Percentiles rank a stretch among this genome's conserved stretches.
Conservation (phyloP, 2,888 invertebrate genomes). For the Drosophila subquinaria region DNA sequence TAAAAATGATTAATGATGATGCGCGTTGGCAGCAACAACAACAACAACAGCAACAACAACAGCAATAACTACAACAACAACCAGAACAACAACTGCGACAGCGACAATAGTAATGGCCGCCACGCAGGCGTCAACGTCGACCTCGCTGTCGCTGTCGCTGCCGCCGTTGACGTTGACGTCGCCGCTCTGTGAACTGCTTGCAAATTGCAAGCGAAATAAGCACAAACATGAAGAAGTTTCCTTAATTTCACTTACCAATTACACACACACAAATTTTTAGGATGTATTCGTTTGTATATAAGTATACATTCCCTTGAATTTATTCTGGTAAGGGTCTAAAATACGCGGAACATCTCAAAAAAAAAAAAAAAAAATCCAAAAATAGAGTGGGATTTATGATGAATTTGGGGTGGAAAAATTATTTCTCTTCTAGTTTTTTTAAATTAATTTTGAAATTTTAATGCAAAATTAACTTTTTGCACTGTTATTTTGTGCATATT, state of each 20-base stretch:
- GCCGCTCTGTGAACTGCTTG: slow-evolving; percentile 32
- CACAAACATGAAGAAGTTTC: slow-evolving; percentile 25
- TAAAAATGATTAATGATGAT: slow-evolving; percentile 84
- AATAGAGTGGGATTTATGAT: too few relatives aligned
- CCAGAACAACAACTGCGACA: too few relatives aligned
- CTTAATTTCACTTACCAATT: neutral
- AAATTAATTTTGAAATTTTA: too few relatives aligned
- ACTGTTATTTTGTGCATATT: too few relatives aligned
- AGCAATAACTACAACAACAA: slow-evolving; percentile 7
- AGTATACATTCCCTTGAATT: too few relatives aligned
- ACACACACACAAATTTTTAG: neutral
- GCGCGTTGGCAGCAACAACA: slow-evolving; percentile 66
- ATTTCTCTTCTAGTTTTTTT: too few relatives aligned
- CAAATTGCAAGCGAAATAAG: slow-evolving; percentile 35
- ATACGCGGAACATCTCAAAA: too few relatives aligned
- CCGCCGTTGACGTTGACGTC: slow-evolving; percentile 24
- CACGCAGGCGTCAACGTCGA: slow-evolving; percentile 68
- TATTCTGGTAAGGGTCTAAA: too few relatives aligned
- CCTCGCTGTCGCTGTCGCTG: slow-evolving; percentile 36
- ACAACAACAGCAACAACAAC: slow-evolving; percentile 47
- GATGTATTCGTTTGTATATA: too few relatives aligned
- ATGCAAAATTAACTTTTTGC: too few relatives aligned
- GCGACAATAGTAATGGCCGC: slow-evolving; percentile 66
- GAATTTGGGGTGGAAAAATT: too few relatives aligned
- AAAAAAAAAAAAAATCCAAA: too few relatives aligned